Evolutionary conservation across 1,140 invertebrate species (phyloP), one percentile per base, ranked within the genome.

Genomic region (Drosophila bifasciata): DNA sequence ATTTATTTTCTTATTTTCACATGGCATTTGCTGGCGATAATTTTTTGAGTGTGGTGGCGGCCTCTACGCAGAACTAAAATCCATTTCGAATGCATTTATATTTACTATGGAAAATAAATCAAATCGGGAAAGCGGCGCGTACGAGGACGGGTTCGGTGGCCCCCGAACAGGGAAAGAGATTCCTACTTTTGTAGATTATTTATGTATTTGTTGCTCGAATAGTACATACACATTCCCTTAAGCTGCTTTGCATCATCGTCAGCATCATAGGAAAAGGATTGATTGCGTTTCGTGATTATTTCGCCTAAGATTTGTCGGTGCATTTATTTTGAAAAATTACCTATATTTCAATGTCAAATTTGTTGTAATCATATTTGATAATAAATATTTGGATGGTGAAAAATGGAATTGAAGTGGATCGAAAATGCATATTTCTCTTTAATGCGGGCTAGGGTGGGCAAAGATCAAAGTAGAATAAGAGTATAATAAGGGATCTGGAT

Each of bases 41-140:
- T 83, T 83, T 36, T 88, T 36, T 23, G 43, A 48, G 59, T 50
- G 57, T 57, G 56, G 44, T 78, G 58, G 58, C 36, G 43, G 19
- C 8, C 48, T 71, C 52, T 32, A 62, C 63, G 84, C 89, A 89
- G 69, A 90, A 79, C 89, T 90, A 90, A 90, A 83, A 90, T 63
- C 75, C 89, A 90, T 90, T 86, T 77, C 89, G 50, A 90, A 90
- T 89, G 74, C 62, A 68, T 66, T 66, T 76, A 75, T 67, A 88
- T 84, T 90, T 73, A 68, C 69, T 83, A 83, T 90, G 89, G 89
- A 73, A 85, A 79, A 90, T 90, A 90, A 90, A 90, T 90, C 89
- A 90, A 90, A 71, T 66, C 57, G 62, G 71, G 62, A 88, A 88
- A 73, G 60, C 79, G 66, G 62, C 15, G 45, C 6, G 28, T 32